phyloP scores from a whole-genome alignment of 2,888 invertebrate genomes.

The Galeruca laticollis region DNA sequence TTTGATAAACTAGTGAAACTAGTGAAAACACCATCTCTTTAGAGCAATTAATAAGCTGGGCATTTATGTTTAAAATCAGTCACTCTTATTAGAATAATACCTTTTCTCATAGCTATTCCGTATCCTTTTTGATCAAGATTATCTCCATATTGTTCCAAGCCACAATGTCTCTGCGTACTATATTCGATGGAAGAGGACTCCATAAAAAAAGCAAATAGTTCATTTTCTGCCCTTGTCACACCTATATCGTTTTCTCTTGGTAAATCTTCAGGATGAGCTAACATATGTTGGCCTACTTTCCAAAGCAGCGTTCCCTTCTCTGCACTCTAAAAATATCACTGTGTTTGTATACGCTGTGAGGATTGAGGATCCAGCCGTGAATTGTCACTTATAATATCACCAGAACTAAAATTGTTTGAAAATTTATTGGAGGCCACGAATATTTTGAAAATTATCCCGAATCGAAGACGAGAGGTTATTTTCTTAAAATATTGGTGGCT shows the following conservation, averaged over 20 bases:
- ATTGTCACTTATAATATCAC: too few species aligned
- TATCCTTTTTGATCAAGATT: constrained; percentile 58
- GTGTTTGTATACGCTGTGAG: too few species aligned
- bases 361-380: too few species aligned
- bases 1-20: too few species aligned
- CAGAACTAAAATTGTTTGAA: too few species aligned
- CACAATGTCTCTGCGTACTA: constrained; percentile 56
- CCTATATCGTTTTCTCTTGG: constrained; percentile 49
- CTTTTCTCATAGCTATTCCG: constrained; percentile 60
- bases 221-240: constrained; percentile 47
- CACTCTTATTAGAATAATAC: constrained; percentile 39
- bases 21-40: too few species aligned
- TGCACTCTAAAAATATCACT: constrained; percentile 34
- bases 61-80: neutral
- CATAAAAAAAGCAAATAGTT: constrained; percentile 59
- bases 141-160: constrained; percentile 54
- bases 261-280: constrained; percentile 43
- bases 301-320: constrained; percentile 37
- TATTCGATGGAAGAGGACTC: constrained; percentile 59
- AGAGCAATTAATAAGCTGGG: too few species aligned
- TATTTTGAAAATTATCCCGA: too few species aligned
- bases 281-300: constrained; percentile 48
- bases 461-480: too few species aligned
- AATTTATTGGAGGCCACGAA: too few species aligned
- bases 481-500: too few species aligned